Evolutionary conservation across 1,140 invertebrate species (phyloP), one percentile per base, ranked within the genome.

Genomic region (Rhyzopertha dominica): DNA sequence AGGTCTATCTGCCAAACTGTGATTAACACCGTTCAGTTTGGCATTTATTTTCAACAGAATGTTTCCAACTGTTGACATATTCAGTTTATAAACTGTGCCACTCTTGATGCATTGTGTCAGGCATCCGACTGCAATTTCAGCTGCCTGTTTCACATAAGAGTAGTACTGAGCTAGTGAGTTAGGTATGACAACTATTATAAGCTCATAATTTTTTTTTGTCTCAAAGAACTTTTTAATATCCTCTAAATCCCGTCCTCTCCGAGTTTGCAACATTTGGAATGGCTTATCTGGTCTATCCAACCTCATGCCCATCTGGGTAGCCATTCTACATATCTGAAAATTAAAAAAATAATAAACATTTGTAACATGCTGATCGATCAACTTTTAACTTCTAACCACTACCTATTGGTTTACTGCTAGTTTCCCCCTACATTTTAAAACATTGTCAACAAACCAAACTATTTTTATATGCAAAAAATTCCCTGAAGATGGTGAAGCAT

Each of bases 1-100:
- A 5, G 65, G 63, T 2, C 63, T 25, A 0, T 30, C 0, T 23
- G 54, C 54, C 5, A 90, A 54, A 10, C 60, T 68, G 59, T 91
- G 85, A 71, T 94, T 95, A 0, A 80, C 70, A 0, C 89, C 88
- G 66, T 89, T 87, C 22, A 94, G 56, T 66, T 95, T 94, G 0
- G 86, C 80, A 54, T 80, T 79, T 0, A 95, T 77, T 73, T 95
- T 95, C 1, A 90, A 62, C 10, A 92, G 62, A 48, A 95, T 81
- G 61, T 95, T 95, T 0, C 64, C 59, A 0, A 79, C 78, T 0
- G 77, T 73, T 3, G 73, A 60, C 5, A 45, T 17, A 49, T 67
- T 74, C 44, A 72, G 64, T 42, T 56, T 65, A 46, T 26, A 64
- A 38, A 48, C 38, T 9, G 81, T 91, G 38, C 36, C 53, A 17